A percentile compares a stretch with the other conserved stretches of the same genome.
phyloP scores from a whole-genome alignment of 2,797 vertebrate genomes.

The Spea hammondii region DNA sequence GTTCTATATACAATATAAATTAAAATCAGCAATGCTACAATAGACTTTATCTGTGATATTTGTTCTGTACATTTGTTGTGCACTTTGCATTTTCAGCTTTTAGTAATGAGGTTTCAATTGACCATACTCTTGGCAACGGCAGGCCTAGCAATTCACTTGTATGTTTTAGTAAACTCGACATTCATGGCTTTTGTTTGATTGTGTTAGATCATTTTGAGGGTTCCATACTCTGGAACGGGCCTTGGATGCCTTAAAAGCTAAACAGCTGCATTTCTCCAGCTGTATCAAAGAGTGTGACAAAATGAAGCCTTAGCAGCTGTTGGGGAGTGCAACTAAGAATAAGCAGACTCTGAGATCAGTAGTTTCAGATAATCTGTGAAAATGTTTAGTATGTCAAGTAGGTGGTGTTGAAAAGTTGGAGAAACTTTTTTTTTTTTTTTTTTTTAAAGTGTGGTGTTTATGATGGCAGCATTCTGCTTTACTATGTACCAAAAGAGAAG shows the following conservation, averaged over 20 bases:
- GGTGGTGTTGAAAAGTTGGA: constrained; percentile 1
- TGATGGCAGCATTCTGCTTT: neutral
- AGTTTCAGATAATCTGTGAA: neutral
- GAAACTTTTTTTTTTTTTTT: neutral
- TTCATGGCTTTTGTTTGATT: neutral
- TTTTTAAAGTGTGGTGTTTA: neutral
- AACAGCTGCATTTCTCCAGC: constrained; percentile 9
- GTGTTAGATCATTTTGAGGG: neutral
- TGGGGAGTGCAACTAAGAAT: neutral
- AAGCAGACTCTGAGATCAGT: neutral
- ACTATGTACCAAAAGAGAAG: neutral
- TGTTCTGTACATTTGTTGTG: too few species aligned
- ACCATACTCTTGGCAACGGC: too few species aligned
- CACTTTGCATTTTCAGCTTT: too few species aligned
- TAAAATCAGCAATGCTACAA: too few species aligned
- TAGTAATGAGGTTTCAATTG: too few species aligned
- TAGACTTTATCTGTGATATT: too few species aligned
- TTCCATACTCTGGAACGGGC: neutral
- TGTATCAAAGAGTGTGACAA: constrained; percentile 2
- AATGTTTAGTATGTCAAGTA: neutral
- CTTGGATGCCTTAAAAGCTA: neutral
- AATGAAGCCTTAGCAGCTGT: constrained; percentile 11
- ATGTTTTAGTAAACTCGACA: too few species aligned
- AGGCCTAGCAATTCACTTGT: too few species aligned
- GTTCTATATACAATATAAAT: too few species aligned